Conservation (phyloP, 2,888 invertebrate species). For the Fragum fragum region DNA sequence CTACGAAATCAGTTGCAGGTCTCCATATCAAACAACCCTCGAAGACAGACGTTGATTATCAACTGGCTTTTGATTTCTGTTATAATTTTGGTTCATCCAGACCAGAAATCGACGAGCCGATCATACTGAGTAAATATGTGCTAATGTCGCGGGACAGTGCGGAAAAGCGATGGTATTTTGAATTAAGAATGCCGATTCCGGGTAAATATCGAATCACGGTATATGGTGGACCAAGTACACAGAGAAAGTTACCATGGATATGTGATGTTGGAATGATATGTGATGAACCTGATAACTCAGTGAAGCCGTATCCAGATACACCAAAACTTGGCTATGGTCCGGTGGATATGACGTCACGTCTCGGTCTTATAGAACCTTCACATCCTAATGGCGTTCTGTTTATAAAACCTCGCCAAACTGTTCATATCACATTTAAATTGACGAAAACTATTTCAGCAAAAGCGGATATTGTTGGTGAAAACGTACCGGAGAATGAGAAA, state of each 20-base stretch:
- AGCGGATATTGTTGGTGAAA: conserved; percentile 42
- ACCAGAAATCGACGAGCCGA: conserved; percentile 51
- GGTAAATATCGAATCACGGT: conserved; percentile 62
- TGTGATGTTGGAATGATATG: conserved; percentile 42
- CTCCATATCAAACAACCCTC: conserved; percentile 46
- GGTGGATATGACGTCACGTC: conserved; percentile 50
- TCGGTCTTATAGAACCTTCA: conserved; percentile 55
- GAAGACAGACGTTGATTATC: conserved; percentile 43
- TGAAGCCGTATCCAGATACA: conserved; percentile 54
- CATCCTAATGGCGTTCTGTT: conserved; percentile 63
- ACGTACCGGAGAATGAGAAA: conserved; percentile 30
- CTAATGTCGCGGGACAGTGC: conserved; percentile 55
- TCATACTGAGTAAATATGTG: conserved; percentile 50
- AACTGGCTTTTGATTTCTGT: conserved; percentile 60
- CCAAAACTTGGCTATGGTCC: conserved; percentile 63
- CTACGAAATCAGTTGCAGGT: conserved; percentile 56
- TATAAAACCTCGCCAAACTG: conserved; percentile 53
- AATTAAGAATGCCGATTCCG: conserved; percentile 63
- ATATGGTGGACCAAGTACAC: conserved; percentile 55
- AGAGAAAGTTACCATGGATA: conserved; percentile 54
- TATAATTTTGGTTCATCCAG: conserved; percentile 39
- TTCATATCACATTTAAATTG: conserved; percentile 61
- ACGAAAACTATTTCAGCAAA: conserved; percentile 38
- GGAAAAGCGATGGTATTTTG: conserved; percentile 58
- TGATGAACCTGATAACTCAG: conserved; percentile 18